phyloP scores from a whole-genome alignment of 2,888 invertebrate genomes.

The Diaperis boleti region DNA sequence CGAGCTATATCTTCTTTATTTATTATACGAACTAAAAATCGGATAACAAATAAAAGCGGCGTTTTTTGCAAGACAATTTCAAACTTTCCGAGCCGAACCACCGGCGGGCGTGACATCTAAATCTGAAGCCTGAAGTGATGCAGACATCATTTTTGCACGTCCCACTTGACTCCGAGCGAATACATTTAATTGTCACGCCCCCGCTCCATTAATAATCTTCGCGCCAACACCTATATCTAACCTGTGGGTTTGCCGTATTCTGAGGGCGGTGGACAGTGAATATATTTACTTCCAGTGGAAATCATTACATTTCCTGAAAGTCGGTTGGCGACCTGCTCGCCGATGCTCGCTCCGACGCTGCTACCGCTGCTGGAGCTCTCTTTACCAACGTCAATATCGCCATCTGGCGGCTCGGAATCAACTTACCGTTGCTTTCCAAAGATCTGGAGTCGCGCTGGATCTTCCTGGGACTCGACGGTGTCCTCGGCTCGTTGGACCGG shows the following conservation, averaged over 20 bases:
- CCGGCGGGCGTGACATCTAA: conserved; percentile 38
- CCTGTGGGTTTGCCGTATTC: conserved; percentile 66
- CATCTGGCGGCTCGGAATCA: conserved; percentile 13
- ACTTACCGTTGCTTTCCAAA: conserved; percentile 69
- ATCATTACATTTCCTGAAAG: conserved; percentile 82
- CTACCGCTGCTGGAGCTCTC: conserved; percentile 69
- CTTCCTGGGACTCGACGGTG: conserved; percentile 49
- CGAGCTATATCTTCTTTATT: no score
- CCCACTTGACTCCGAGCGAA: conserved; percentile 31
- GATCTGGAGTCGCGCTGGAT: conserved; percentile 69
- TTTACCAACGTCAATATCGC: conserved; percentile 27
- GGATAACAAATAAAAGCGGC: no score
- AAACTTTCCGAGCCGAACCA: neutral
- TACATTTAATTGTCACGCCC: conserved; percentile 53
- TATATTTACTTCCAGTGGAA: conserved; percentile 83
- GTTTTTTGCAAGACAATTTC: no score
- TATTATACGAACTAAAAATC: no score
- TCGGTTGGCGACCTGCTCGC: conserved; percentile 51
- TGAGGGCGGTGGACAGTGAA: conserved; percentile 82
- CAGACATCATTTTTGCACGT: conserved; percentile 21
- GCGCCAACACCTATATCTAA: conserved; percentile 49
- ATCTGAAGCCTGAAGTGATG: conserved; percentile 21
- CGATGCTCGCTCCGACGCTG: conserved; percentile 58
- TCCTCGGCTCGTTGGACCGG: conserved; percentile 63
- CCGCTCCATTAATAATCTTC: conserved; percentile 46